Percentiles rank a stretch among this genome's conserved stretches.
Evolutionary conservation across 2,797 vertebrate genomes (phyloP).

Genomic region (Lateolabrax maculatus): DNA sequence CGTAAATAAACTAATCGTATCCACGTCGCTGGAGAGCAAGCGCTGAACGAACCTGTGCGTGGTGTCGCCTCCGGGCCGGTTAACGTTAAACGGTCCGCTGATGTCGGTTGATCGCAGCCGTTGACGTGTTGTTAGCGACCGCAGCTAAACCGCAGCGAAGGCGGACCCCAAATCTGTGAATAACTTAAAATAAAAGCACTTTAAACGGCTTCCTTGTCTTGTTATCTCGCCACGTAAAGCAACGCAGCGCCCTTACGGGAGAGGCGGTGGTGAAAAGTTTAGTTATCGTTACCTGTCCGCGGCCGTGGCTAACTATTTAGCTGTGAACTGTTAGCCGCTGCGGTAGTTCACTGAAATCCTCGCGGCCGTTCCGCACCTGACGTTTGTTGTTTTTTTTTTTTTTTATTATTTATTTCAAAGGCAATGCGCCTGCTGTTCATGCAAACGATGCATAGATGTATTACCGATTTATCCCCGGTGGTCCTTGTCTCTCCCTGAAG

Average conservation of each 20-base stretch:
- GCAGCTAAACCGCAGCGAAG: slow-evolving; percentile 3
- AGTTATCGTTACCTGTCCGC: slow-evolving; percentile 68
- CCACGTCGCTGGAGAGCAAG: accelerated
- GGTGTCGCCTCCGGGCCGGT: not conserved
- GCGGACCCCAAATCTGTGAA: not conserved
- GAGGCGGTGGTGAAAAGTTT: slow-evolving; percentile 39
- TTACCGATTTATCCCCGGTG: slow-evolving; percentile 17
- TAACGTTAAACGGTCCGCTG: slow-evolving; percentile 17
- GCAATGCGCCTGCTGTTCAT: not conserved
- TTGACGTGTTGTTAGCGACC: slow-evolving; percentile 56
- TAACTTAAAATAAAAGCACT: not conserved
- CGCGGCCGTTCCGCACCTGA: not conserved
- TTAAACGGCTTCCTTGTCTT: too few species aligned
- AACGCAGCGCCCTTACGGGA: not conserved
- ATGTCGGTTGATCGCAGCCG: slow-evolving; percentile 5
- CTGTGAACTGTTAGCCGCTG: slow-evolving; percentile 61
- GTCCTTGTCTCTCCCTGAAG: slow-evolving; percentile 2
- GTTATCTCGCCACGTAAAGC: not conserved
- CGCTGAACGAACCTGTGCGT: not conserved
- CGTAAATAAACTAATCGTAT: accelerated
- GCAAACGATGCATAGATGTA: slow-evolving; percentile 19
- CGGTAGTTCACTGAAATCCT: slow-evolving; percentile 22
- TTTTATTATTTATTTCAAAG: not conserved
- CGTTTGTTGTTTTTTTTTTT: too few species aligned
- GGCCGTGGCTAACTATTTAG: slow-evolving; percentile 74